These are phyloP conservation scores for Orthonyx spaldingii DNA, from an alignment of 2,113 vertebrate species.

Conservation along the genomic window DNA sequence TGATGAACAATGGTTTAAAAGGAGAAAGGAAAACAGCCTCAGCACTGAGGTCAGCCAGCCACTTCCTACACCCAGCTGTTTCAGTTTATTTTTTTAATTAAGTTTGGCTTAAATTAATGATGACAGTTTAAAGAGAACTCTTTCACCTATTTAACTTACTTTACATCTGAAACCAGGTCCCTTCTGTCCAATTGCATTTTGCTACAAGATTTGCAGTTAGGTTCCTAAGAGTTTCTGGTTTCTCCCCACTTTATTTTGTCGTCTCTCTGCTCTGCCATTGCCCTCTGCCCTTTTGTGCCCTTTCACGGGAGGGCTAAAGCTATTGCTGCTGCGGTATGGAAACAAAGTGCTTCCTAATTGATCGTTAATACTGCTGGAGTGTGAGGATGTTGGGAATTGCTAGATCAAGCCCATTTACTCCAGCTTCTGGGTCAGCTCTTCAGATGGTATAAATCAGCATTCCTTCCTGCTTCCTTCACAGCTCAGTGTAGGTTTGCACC, in stretches of 20 bases:
- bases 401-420: constrained; percentile 30
- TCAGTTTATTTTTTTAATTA: constrained; percentile 64
- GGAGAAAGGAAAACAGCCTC: constrained; percentile 31
- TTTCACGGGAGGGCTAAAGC: constrained; percentile 31
- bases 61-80: constrained; percentile 63
- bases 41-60: constrained; percentile 42
- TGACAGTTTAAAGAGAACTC: constrained; percentile 62
- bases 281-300: constrained; percentile 29
- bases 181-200: constrained; percentile 47
- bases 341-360: constrained; percentile 57
- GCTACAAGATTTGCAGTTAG: constrained; percentile 29
- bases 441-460: constrained; percentile 17
- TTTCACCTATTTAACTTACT: constrained; percentile 56
- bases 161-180: constrained; percentile 46
- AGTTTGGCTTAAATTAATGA: constrained; percentile 60
- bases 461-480: neutral
- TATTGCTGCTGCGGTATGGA: neutral
- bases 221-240: constrained; percentile 3
- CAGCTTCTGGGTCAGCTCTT: constrained; percentile 29
- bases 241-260: constrained; percentile 28
- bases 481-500: neutral
- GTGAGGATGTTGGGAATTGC: constrained; percentile 23
- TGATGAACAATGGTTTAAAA: constrained; percentile 56
- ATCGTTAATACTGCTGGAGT: constrained; percentile 41
- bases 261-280: constrained; percentile 13